Base-by-base conservation (phyloP, 1,140 invertebrate genomes). In the Elysia chlorotica region DNA sequence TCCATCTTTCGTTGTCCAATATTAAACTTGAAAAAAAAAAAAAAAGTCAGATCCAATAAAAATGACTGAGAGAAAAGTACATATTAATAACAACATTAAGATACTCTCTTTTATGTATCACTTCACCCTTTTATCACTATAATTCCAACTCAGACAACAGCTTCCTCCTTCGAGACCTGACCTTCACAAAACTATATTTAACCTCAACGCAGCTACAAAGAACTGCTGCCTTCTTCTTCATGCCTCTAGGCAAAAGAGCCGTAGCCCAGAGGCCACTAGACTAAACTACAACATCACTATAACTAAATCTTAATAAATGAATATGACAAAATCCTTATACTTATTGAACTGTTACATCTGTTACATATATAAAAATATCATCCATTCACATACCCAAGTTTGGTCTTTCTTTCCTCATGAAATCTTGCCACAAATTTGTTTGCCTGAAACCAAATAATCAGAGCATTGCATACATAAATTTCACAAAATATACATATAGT, bases 1-100 rank as follows among this genome's bases (percentile, higher is more conserved):
- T 95, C 97, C 97, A 99, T 65, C 93, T 90, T 88, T 99, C 97
- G 77, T 91, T 92, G 81, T 98, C 96, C 41, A 99, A 88, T 41
- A 96, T 90, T 17, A 86, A 75, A 76, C 86, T 87, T 71, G 65
- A 81, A 81, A 67, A 71, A 59, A 66, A 38, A 73, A 37, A 33
- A 41, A 66, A 4, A n/a, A n/a, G n/a, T 48, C 41, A 48, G 10
- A n/a, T 48, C 41, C n/a, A 48, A 14, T 48, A n/a, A n/a, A n/a
- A n/a, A n/a, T 48, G 10, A 48, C 41, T 14, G 41, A 48, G 41
- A 14, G 41, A 48, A 48, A 48, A 48, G n/a, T 48, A 48, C 41
- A 48, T 14, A 48, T 48, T 14, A 48, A 48, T 48, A 48, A 10
- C 10, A 14, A 48, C 41, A n/a, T 14, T 14, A 48, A 48, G n/a